Evolutionary conservation across 2,797 vertebrate genomes (phyloP).

Genomic region (Acanthis flammea): DNA sequence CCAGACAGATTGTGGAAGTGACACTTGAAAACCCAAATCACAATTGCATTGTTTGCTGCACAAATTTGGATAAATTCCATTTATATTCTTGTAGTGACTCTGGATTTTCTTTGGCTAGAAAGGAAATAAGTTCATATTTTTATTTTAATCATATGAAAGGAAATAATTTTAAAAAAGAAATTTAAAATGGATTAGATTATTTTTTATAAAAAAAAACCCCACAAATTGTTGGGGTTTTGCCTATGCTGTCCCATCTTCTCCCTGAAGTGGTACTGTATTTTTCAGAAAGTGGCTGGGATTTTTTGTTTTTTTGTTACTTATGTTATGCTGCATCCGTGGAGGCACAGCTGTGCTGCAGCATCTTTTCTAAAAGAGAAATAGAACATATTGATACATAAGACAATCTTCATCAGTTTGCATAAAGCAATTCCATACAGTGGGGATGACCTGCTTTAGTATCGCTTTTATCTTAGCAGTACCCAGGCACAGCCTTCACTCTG

Average conservation of each 20-base stretch:
- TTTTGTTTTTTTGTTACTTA: background rate
- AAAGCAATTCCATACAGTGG: background rate
- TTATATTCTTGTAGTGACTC: background rate
- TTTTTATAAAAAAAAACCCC: background rate
- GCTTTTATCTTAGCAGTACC: background rate
- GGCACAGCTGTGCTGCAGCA: background rate
- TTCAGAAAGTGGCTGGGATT: background rate
- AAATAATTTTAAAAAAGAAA: background rate
- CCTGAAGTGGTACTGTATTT: background rate
- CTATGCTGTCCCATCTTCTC: background rate
- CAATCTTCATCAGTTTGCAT: background rate
- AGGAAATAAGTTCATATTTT: background rate
- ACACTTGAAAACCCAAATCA: background rate
- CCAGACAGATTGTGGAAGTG: background rate
- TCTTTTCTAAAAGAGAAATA: background rate
- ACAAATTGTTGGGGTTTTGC: background rate
- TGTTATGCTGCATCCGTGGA: background rate
- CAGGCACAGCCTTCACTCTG: background rate
- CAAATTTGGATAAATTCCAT: background rate
- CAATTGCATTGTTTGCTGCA: background rate
- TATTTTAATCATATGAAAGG: background rate
- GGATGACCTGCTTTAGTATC: constrained; percentile 3
- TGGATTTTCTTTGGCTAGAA: background rate
- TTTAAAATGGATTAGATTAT: background rate
- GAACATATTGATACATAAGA: background rate